Conservation (phyloP, 2,888 invertebrate species). For the Arenicola marina region DNA sequence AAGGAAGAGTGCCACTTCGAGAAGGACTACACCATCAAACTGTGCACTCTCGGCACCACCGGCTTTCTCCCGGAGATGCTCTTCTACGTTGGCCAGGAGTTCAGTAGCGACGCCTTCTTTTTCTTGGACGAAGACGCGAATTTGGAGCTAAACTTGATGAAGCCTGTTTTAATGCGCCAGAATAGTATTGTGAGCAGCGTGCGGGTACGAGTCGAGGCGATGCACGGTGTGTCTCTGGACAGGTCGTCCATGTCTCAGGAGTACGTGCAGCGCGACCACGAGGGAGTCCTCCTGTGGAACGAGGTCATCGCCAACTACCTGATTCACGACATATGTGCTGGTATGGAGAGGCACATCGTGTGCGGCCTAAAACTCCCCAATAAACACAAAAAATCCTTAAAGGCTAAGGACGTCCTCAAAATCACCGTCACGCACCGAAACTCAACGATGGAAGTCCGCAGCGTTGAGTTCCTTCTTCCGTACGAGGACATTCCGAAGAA, state of each 20-base stretch:
- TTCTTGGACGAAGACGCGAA: constrained; percentile 43
- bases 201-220: constrained; percentile 31
- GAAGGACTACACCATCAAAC: constrained; percentile 47
- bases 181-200: constrained; percentile 46
- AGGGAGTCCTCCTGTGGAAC: background rate
- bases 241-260: constrained; percentile 13
- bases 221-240: constrained; percentile 27
- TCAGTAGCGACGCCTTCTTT: constrained; percentile 52
- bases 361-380: constrained; percentile 25
- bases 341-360: constrained; percentile 23
- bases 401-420: constrained; percentile 30
- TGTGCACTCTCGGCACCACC: constrained; percentile 48
- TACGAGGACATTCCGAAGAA: constrained; percentile 32
- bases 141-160: constrained; percentile 45
- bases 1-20: constrained; percentile 38
- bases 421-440: constrained; percentile 27
- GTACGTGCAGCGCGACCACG: constrained; percentile 3
- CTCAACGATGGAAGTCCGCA: background rate
- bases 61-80: constrained; percentile 45
- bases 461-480: constrained; percentile 16
- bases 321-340: constrained; percentile 28
- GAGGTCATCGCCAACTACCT: constrained; percentile 2
- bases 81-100: constrained; percentile 46
- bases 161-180: constrained; percentile 46
- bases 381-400: constrained; percentile 32